Conservation (phyloP, 2,888 invertebrate genomes). For the Exephanes ischioxanthus region DNA sequence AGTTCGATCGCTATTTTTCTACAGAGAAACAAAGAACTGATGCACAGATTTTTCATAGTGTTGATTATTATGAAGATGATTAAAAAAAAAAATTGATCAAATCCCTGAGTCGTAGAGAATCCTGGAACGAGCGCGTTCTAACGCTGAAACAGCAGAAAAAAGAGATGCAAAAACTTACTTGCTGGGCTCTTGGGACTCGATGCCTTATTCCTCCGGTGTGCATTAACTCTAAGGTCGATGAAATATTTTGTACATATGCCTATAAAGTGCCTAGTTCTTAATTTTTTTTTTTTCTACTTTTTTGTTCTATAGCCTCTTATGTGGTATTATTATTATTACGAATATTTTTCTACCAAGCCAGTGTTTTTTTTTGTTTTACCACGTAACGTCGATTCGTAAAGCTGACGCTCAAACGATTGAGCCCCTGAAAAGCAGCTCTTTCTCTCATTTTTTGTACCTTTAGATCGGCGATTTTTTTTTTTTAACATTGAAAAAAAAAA, state of each 20-base stretch:
- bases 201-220: conserved; percentile 64
- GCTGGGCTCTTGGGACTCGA: conserved; percentile 51
- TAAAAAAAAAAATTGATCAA: conserved; percentile 12
- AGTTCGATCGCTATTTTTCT: conserved; percentile 16
- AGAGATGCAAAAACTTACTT: conserved; percentile 18
- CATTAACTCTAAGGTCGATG: conserved; percentile 71
- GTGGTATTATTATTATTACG: conserved; percentile 59
- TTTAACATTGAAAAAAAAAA: conserved; percentile 19
- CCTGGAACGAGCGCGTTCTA: conserved; percentile 13
- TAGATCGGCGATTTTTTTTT: not conserved
- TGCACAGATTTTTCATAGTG: conserved; percentile 37
- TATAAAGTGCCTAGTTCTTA: conserved; percentile 78
- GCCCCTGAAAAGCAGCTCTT: conserved; percentile 2
- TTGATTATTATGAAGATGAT: conserved; percentile 42
- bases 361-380: conserved; percentile 44
- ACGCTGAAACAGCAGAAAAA: conserved; percentile 22
- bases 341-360: conserved; percentile 39
- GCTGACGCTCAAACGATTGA: conserved; percentile 31
- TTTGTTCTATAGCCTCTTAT: conserved; percentile 33
- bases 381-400: conserved; percentile 17
- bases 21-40: conserved; percentile 34
- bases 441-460: conserved; percentile 26
- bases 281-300: conserved; percentile 44
- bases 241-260: conserved; percentile 80
- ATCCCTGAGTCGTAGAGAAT: conserved; percentile 16